Conservation (phyloP, 2,797 vertebrate genomes). For the Acipenser transmontanus region DNA sequence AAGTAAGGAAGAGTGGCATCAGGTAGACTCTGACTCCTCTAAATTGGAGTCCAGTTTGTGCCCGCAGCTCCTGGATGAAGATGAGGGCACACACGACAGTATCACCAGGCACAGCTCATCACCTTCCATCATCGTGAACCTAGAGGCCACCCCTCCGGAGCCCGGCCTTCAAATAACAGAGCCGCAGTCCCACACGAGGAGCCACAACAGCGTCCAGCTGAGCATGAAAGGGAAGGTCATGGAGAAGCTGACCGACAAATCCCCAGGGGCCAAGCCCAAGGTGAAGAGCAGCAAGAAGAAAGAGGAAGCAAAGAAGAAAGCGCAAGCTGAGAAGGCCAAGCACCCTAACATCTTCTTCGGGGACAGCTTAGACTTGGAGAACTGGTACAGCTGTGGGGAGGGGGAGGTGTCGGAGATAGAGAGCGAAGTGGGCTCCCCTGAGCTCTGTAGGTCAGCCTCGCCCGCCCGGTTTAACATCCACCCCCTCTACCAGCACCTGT, state of each 20-base stretch:
- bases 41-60: constrained; percentile 50
- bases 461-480: constrained; percentile 84
- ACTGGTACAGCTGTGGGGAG: constrained; percentile 98
- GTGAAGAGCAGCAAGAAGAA: constrained; percentile 78
- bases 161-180: constrained; percentile 56
- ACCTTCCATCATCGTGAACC: constrained; percentile 76
- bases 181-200: constrained; percentile 73
- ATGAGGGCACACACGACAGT: constrained; percentile 46
- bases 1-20: constrained; percentile 54
- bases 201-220: constrained; percentile 92
- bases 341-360: constrained; percentile 90
- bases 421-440: constrained; percentile 87
- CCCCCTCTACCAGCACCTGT: constrained; percentile 90
- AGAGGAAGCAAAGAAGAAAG: constrained; percentile 80
- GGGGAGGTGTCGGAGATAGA: constrained; percentile 98
- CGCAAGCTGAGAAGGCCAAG: constrained; percentile 71
- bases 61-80: constrained; percentile 30
- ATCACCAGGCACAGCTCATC: constrained; percentile 85
- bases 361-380: constrained; percentile 93
- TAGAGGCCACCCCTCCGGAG: constrained; percentile 58
- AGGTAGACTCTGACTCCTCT: constrained; percentile 59
- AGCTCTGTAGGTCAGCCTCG: constrained; percentile 59
- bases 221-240: constrained; percentile 86
- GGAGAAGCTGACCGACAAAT: constrained; percentile 81
- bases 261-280: constrained; percentile 91